Conservation (phyloP, 2,113 vertebrate species). For the Plotosus lineatus region DNA sequence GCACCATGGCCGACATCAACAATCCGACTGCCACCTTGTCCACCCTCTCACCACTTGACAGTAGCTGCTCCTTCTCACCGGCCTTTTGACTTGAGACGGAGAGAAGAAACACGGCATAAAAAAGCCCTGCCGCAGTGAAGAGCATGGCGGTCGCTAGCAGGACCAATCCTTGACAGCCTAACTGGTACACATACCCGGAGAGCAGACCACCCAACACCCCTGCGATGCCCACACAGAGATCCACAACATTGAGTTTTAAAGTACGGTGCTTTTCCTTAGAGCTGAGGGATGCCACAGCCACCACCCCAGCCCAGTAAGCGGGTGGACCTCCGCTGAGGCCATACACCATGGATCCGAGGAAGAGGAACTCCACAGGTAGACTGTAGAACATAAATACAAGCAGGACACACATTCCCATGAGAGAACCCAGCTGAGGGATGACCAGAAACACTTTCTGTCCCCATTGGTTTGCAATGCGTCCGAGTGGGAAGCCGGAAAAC, state of each 20-base stretch:
- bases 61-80: not conserved
- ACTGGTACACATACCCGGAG: slow-evolving; percentile 57
- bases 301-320: slow-evolving; percentile 59
- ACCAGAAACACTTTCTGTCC: slow-evolving; percentile 56
- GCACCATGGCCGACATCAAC: slow-evolving; percentile 50
- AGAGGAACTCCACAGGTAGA: slow-evolving; percentile 56
- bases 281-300: slow-evolving; percentile 50
- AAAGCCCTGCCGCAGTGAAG: slow-evolving; percentile 34
- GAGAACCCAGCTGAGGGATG: slow-evolving; percentile 55
- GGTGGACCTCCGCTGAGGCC: slow-evolving; percentile 57
- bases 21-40: slow-evolving; percentile 34
- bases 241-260: slow-evolving; percentile 58
- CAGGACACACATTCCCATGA: slow-evolving; percentile 54
- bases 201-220: slow-evolving; percentile 55
- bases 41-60: not conserved
- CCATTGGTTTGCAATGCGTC: slow-evolving; percentile 45
- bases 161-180: slow-evolving; percentile 45
- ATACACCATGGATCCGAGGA: slow-evolving; percentile 48
- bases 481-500: slow-evolving; percentile 52
- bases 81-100: not conserved
- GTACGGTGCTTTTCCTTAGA: slow-evolving; percentile 51
- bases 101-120: slow-evolving; percentile 56
- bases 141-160: slow-evolving; percentile 45
- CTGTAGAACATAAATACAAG: slow-evolving; percentile 49
- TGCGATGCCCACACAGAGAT: slow-evolving; percentile 56